Evolutionary conservation across 2,888 invertebrate genomes (phyloP), one percentile per base, ranked within the genome.

Genomic region (Orthonevra nobilis): DNA sequence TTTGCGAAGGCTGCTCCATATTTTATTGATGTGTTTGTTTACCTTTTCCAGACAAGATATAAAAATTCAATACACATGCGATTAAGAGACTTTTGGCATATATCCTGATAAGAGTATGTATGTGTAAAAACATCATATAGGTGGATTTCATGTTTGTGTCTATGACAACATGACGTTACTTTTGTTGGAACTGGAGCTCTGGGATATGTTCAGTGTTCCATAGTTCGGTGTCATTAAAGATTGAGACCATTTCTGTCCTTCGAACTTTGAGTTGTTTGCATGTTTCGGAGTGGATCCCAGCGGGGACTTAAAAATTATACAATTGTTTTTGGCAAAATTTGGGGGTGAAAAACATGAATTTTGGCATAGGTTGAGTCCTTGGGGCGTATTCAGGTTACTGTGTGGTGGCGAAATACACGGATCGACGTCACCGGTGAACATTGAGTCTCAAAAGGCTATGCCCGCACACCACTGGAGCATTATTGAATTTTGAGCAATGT

Each of bases 1-100:
- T 69, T 58, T 58, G 40, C 14, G 58, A 48, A 66, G 44, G 46
- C 20, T 54, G 66, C 46, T 54, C 66, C 34, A 69, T 69, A 69
- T 69, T 68, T 68, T 68, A 48, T 56, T 58, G 46, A 23, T 58
- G 48, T 48, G 58, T 58, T 68, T 58, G 68, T 58, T 56, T 68
- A 58, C 48, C 56, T 58, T 58, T 61, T 14, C 23, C 40, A 32
- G 58, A 46, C 68, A 12, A 46, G 36, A 64, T 38, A 66, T 36
- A 54, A 46, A 66, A 66, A 66, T 44, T 54, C 44, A 46, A 66
- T 54, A 48, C 48, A 58, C 48, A 66, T 46, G 46, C 12, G 15
- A 56, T 30, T 23, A 7, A 36, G 26, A 38, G 54, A 58, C 56
- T 56, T 68, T 56, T 48, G 56, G 42, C 44, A 28, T 26, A 36